Percentiles rank a stretch among this genome's conserved stretches.
Conservation (phyloP, 2,888 invertebrate species). For the Trichogramma evanescens region DNA sequence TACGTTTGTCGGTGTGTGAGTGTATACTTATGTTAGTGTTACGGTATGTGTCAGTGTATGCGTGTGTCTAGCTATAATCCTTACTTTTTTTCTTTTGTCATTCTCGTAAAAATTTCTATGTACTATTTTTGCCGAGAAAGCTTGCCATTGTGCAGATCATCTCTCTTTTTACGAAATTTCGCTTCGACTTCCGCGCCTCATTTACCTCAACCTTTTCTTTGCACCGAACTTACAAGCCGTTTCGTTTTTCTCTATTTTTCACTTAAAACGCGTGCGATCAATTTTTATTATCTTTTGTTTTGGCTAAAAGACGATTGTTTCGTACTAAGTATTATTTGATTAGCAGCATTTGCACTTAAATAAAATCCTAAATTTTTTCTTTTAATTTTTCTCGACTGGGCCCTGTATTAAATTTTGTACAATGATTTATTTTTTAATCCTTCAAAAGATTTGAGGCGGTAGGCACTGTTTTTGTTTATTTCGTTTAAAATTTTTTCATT, state of each 20-base stretch:
- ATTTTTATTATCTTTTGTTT: constrained; percentile 1
- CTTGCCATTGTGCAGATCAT: too few species aligned
- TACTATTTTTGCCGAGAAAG: too few species aligned
- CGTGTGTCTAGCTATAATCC: constrained; percentile 9
- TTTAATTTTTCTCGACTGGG: constrained; percentile 32
- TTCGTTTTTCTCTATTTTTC: background rate
- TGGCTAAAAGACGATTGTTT: constrained; percentile 29
- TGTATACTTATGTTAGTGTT: too few species aligned
- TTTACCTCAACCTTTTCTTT: background rate
- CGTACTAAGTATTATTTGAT: constrained; percentile 25
- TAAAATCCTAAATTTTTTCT: constrained; percentile 30
- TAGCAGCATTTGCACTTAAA: constrained; percentile 28
- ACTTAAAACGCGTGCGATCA: background rate
- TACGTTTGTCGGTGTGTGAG: constrained; percentile 15
- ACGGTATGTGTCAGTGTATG: constrained; percentile 8
- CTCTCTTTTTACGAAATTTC: too few species aligned
- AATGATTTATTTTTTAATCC: constrained; percentile 29
- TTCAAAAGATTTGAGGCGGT: constrained; percentile 36
- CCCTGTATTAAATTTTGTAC: constrained; percentile 46
- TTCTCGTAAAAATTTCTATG: background rate
- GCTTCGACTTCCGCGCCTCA: background rate
- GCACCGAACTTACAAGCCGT: background rate
- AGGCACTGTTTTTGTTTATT: constrained; percentile 40
- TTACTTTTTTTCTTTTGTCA: constrained; percentile 10
- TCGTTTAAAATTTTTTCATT: constrained; percentile 20